These are phyloP conservation scores for Vidua macroura DNA, from an alignment of 2,113 vertebrate species.

Conservation along the genomic window DNA sequence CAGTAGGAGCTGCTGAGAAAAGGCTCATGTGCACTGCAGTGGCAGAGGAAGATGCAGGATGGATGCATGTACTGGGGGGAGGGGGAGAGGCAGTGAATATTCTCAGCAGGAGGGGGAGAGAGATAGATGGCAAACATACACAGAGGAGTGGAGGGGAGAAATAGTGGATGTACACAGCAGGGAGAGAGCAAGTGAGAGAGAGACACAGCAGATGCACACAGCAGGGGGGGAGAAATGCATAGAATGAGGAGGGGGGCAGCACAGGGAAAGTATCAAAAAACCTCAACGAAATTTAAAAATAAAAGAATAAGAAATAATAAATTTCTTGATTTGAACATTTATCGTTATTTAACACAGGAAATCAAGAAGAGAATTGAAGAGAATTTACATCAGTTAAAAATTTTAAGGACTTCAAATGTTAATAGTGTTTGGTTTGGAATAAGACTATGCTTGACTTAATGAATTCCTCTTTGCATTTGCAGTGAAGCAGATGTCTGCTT, in stretches of 20 bases:
- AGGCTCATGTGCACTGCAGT: not conserved
- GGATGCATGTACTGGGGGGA: slow-evolving; percentile 8
- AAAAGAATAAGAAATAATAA: slow-evolving; percentile 4
- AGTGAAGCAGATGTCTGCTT: slow-evolving; percentile 52
- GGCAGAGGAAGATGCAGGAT: not conserved
- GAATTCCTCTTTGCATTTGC: slow-evolving; percentile 31
- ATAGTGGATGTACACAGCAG: slow-evolving; percentile 61
- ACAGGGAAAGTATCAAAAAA: not conserved
- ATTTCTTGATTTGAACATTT: not conserved
- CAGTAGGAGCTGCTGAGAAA: slow-evolving; percentile 34
- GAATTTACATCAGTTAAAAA: slow-evolving; percentile 4
- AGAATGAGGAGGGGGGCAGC: not conserved
- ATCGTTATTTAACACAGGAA: slow-evolving; percentile 28
- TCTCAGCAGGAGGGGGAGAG: slow-evolving; percentile 40
- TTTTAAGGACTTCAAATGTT: slow-evolving; percentile 18
- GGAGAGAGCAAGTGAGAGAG: slow-evolving; percentile 40
- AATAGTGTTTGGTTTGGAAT: slow-evolving; percentile 37
- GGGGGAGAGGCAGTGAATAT: slow-evolving; percentile 29
- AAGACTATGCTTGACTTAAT: slow-evolving; percentile 55
- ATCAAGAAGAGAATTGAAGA: not conserved
- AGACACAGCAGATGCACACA: slow-evolving; percentile 65
- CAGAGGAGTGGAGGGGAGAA: slow-evolving; percentile 43
- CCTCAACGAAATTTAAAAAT: slow-evolving; percentile 6
- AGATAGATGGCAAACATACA: slow-evolving; percentile 17
- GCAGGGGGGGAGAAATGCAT: slow-evolving; percentile 55